phyloP scores from a whole-genome alignment of 2,797 vertebrate genomes.

The Gymnoscopelus braueri region DNA sequence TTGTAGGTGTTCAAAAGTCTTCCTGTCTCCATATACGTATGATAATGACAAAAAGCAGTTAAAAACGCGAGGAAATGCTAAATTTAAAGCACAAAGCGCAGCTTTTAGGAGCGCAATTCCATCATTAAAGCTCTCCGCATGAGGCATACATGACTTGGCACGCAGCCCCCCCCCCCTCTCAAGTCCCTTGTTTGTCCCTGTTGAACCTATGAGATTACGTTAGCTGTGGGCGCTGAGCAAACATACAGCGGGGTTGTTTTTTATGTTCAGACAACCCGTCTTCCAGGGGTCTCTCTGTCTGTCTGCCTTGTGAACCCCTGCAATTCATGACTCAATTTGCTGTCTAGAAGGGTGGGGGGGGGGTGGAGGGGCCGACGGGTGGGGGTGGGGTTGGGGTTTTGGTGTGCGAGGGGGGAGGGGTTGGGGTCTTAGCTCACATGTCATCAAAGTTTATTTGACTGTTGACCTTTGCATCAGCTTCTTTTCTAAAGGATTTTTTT shows the following conservation, averaged over 20 bases:
- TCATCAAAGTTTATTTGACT: conserved; percentile 65
- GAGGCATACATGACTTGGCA: background rate
- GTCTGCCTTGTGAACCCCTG: background rate
- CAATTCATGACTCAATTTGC: conserved; percentile 1
- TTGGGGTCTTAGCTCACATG: conserved; percentile 29
- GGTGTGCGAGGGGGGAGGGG: background rate
- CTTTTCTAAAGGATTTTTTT: conserved; percentile 28
- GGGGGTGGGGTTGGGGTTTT: background rate
- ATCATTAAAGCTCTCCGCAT: background rate
- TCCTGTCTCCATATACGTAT: too few species aligned
- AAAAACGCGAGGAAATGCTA: background rate
- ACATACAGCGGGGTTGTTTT: background rate
- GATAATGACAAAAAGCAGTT: too few species aligned
- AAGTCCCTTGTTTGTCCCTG: conserved; percentile 6
- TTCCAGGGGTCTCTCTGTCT: background rate
- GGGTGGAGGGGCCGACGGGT: background rate
- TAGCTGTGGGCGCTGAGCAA: conserved; percentile 1
- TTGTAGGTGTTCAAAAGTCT: too few species aligned
- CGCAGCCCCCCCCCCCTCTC: background rate
- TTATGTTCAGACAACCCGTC: background rate
- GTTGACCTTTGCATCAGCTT: conserved; percentile 50
- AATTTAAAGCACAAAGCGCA: background rate
- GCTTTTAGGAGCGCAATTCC: too few species aligned
- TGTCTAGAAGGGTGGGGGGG: background rate
- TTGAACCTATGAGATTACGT: conserved; percentile 16